Evolutionary conservation across 2,888 invertebrate species (phyloP).

Genomic region (Brenthis hecate): DNA sequence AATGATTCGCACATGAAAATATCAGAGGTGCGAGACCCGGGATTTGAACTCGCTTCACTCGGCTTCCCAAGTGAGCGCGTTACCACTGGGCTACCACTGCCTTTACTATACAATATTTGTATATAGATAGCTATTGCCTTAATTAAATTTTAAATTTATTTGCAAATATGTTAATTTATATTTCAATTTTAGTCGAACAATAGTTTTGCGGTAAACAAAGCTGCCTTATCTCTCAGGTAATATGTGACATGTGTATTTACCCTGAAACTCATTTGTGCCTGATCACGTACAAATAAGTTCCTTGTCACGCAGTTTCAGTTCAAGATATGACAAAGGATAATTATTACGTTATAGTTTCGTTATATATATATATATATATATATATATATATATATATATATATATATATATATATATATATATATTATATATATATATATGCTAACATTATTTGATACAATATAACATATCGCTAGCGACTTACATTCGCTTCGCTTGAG

Average conservation of each 20-base stretch:
- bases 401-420: background rate
- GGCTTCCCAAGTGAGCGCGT: too few relatives aligned
- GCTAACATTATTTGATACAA: constrained; percentile 14
- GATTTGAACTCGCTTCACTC: too few relatives aligned
- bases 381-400: background rate
- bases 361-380: background rate
- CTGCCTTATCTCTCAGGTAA: background rate
- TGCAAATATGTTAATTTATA: too few relatives aligned
- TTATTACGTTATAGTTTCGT: constrained; percentile 8
- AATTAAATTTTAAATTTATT: too few relatives aligned
- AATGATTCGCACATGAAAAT: too few relatives aligned
- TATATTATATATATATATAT: background rate
- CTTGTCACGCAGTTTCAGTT: constrained; percentile 12
- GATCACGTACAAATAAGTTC: constrained; percentile 21
- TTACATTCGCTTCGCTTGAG: too few relatives aligned
- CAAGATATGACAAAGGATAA: constrained; percentile 15
- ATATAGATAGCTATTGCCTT: too few relatives aligned
- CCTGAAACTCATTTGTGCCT: background rate
- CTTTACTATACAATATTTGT: too few relatives aligned
- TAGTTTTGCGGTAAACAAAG: background rate
- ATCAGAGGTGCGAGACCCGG: too few relatives aligned
- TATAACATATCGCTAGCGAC: background rate
- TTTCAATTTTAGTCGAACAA: too few relatives aligned
- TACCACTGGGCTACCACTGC: too few relatives aligned
- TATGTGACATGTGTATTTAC: background rate